Evolutionary conservation across 2,888 invertebrate genomes (phyloP), one percentile per base, ranked within the genome.

Genomic region (Thyatira batis): DNA sequence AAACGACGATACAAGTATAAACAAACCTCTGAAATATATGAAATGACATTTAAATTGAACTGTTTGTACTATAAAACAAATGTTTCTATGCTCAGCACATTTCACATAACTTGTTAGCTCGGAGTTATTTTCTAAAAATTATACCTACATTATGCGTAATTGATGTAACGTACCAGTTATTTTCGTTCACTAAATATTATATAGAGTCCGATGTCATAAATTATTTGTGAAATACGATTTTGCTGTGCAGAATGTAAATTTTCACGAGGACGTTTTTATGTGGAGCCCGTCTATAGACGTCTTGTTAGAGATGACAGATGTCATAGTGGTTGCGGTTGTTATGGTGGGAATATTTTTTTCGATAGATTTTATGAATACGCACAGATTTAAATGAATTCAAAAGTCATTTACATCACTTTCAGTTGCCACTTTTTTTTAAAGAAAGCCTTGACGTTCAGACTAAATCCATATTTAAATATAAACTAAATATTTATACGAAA

Each of bases 161-260:
- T 83, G 85, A 86, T 78, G 84, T 85, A 86, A 87, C 77, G 67
- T 73, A 82, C 86, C 75, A 78, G 85, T 83, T 76, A 65, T 54
- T 67, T 63, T 67, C 61, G 69, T 67, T 71, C 60, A 63, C 64
- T 63, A 60, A 58, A 25, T 45, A 45, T 13, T 9, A 9, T 13
- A 13, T 9, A 8, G 27, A 27, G 27, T 57, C 52, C 49, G 54
- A 53, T 57, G 51, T 57, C 57, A 54, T 33, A 52, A 10, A 27
- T 25, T 17, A 11, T 3, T n/a, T 23, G n/a, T 33, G 33, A 11
- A 33, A 33, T 11, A n/a, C n/a, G n/a, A 33, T 13, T 33, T 33
- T 39, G 39, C 17, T 28, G 4, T 33, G 3, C 13, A n/a, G 33
- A 33, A 33, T n/a, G 33, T 33, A 33, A 33, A 33, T 5, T 33